Conservation (phyloP, 2,888 invertebrate genomes). For the Incurvaria masculella region DNA sequence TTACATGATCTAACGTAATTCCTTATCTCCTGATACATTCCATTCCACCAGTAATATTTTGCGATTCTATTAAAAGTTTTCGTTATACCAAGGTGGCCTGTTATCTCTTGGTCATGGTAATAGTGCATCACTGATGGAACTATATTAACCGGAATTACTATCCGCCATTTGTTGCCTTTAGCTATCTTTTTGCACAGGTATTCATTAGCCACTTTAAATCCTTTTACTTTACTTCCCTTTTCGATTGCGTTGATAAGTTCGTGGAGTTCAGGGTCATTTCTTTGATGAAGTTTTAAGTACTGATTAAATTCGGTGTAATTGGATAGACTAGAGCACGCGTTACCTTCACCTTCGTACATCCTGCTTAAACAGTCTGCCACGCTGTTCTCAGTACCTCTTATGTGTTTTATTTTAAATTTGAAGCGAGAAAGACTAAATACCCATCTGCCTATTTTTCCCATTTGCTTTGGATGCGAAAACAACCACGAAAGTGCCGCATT, state of each 20-base stretch:
- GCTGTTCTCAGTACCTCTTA: background rate
- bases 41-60: background rate
- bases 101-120: background rate
- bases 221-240: background rate
- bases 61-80: background rate
- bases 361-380: background rate
- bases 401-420: background rate
- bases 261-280: background rate
- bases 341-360: background rate
- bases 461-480: constrained; percentile 5
- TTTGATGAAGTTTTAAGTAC: background rate
- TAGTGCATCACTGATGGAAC: background rate
- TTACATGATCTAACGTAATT: background rate
- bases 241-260: background rate
- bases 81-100: background rate
- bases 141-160: background rate
- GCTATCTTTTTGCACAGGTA: background rate
- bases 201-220: background rate
- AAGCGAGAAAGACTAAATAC: background rate
- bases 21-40: background rate
- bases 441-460: background rate
- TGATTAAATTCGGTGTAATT: background rate
- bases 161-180: background rate
- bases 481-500: constrained; percentile 8
- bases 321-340: background rate